Conservation (phyloP, 2,888 invertebrate species). For the Callinectes sapidus region DNA sequence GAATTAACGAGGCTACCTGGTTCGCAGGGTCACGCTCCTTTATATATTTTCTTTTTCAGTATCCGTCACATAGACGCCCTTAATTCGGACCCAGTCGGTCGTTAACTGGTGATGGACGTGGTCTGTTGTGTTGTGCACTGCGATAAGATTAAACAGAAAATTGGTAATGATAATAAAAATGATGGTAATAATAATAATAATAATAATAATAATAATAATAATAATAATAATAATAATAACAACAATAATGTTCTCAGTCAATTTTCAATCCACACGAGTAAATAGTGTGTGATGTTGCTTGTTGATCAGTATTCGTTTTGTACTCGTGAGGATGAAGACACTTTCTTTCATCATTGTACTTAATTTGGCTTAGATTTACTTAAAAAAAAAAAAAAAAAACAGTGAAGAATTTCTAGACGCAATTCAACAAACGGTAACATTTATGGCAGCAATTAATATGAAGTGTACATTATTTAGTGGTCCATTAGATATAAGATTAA, state of each 20-base stretch:
- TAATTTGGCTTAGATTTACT: too few relatives aligned
- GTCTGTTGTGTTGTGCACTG: neutral
- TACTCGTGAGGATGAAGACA: too few relatives aligned
- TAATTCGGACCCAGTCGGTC: neutral
- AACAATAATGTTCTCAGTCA: neutral
- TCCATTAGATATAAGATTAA: too few relatives aligned
- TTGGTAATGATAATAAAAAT: neutral
- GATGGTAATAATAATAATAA: neutral
- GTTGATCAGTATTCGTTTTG: too few relatives aligned
- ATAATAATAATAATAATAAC: neutral
- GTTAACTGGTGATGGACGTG: neutral
- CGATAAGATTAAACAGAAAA: neutral
- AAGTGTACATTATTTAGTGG: too few relatives aligned
- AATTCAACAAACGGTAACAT: too few relatives aligned
- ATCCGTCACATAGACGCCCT: neutral
- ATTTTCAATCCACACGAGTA: too few relatives aligned
- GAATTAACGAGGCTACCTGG: conserved; percentile 18
- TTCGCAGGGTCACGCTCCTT: conserved; percentile 2
- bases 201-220: neutral
- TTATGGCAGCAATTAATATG: too few relatives aligned
- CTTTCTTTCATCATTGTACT: too few relatives aligned
- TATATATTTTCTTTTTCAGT: neutral
- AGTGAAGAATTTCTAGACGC: too few relatives aligned
- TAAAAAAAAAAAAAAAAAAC: too few relatives aligned
- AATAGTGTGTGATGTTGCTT: too few relatives aligned